Evolutionary conservation across 2,113 vertebrate species (phyloP).

Genomic region (Daphoenositta chrysoptera): DNA sequence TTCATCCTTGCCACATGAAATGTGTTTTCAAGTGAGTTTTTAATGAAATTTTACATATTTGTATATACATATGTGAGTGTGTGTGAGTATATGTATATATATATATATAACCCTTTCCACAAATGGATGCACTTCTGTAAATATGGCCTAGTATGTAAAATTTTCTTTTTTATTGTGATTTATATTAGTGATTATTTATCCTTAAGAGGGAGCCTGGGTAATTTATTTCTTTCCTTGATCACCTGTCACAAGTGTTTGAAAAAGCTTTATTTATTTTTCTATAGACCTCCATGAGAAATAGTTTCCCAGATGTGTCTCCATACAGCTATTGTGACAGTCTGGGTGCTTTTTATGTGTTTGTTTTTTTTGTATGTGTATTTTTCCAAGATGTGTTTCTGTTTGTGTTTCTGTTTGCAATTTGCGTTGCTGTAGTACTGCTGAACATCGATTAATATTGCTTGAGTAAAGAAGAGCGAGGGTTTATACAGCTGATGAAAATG

Average conservation of each 20-base stretch:
- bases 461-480: not conserved
- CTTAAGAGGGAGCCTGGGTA: not conserved
- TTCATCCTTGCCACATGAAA: not conserved
- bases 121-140: not conserved
- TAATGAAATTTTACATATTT: not conserved
- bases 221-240: not conserved
- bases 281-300: not conserved
- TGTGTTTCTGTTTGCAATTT: not conserved
- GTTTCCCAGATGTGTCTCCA: not conserved
- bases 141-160: not conserved
- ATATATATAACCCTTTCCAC: too few species aligned
- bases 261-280: not conserved
- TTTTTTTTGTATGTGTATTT: not conserved
- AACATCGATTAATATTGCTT: not conserved
- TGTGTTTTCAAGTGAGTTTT: not conserved
- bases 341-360: rapidly evolving
- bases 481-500: not conserved
- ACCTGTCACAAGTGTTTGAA: not conserved
- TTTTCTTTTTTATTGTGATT: not conserved
- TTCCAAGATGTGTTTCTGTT: not conserved
- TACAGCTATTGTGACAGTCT: not conserved
- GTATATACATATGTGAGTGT: not conserved
- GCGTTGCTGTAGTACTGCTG: not conserved
- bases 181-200: not conserved
- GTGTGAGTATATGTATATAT: too few species aligned